Percentiles rank a stretch among this genome's conserved stretches.
Evolutionary conservation across 2,797 vertebrate genomes (phyloP).

Genomic region (Anguilla obscura): DNA sequence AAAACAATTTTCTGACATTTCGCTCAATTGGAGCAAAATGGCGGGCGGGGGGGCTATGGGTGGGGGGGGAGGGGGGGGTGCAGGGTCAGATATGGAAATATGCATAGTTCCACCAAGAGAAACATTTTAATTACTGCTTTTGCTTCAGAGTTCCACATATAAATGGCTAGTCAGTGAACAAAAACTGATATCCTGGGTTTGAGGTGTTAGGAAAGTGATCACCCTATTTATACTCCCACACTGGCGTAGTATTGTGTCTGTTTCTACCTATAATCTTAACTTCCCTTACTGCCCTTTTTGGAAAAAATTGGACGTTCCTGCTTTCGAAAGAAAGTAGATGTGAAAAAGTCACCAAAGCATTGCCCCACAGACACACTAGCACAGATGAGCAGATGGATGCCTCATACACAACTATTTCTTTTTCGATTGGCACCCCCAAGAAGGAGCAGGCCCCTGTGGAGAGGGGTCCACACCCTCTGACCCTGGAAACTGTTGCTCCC

Average conservation of each 20-base stretch:
- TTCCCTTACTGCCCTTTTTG: background rate
- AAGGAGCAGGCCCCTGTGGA: slow-evolving; percentile 54
- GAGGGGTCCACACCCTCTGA: slow-evolving; percentile 58
- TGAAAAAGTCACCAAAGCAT: background rate
- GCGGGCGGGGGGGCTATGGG: too few species aligned
- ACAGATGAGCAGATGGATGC: slow-evolving; percentile 16
- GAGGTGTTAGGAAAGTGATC: background rate
- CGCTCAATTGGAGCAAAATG: background rate
- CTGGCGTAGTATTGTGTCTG: too few species aligned
- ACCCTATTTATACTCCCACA: background rate
- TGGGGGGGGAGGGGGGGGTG: background rate
- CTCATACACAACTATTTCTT: slow-evolving; percentile 49
- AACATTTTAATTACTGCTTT: background rate
- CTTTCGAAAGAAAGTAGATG: background rate
- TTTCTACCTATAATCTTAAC: too few species aligned
- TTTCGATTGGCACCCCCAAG: slow-evolving; percentile 42
- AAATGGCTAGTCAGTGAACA: background rate
- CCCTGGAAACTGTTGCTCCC: slow-evolving; percentile 32
- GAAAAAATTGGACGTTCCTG: background rate
- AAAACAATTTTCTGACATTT: background rate
- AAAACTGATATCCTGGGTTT: background rate
- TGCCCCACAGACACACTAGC: background rate
- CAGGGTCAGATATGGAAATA: background rate
- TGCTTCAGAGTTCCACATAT: background rate
- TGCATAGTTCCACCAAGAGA: background rate